Evolutionary conservation across 2,888 invertebrate genomes (phyloP), one percentile per base, ranked within the genome.

Genomic region (Callimorpha dominula): DNA sequence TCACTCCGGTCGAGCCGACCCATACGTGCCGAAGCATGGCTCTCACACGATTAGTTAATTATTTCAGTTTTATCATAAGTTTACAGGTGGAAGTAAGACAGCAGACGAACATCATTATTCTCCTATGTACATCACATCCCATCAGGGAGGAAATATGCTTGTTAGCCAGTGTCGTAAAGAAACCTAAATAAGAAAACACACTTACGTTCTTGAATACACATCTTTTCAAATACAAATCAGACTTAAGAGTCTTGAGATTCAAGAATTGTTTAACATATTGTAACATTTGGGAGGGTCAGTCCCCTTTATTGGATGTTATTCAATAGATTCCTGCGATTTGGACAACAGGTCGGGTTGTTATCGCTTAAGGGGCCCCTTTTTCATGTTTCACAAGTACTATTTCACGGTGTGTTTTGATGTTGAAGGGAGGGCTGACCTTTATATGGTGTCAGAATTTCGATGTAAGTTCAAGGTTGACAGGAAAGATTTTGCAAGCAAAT

Each of bases 301-400:
- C 79, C 80, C 80, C 72, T 80, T 70, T 73, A 76, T 73, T 75
- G 76, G 73, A 64, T 85, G 81, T 84, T 88, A 84, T 86, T 85
- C 81, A 89, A 88, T 86, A 85, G 79, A 86, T 86, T 87, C 85
- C 81, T 81, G 82, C 84, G 83, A 84, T 82, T 86, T 83, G 85
- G 85, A 87, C 85, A 85, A 79, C 80, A 84, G 84, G 82, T 81
- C 79, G 73, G 78, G 78, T 84, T 79, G 83, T 78, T 79, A 70
- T 78, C 77, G 76, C 71, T 79, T 86, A 84, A 82, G 54, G 68
- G 73, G 46, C 60, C 74, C 74, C 65, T 63, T 74, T 71, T 71
- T 54, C 60, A 46, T 77, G 72, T 63, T 65, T 49, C 74, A 72
- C 83, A 85, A 86, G 83, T 85, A 70, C 66, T 78, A 80, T 81